These are phyloP conservation scores for Sternarchorhynchus goeldii DNA, from an alignment of 2,797 vertebrate genomes.

Conservation along the genomic window DNA sequence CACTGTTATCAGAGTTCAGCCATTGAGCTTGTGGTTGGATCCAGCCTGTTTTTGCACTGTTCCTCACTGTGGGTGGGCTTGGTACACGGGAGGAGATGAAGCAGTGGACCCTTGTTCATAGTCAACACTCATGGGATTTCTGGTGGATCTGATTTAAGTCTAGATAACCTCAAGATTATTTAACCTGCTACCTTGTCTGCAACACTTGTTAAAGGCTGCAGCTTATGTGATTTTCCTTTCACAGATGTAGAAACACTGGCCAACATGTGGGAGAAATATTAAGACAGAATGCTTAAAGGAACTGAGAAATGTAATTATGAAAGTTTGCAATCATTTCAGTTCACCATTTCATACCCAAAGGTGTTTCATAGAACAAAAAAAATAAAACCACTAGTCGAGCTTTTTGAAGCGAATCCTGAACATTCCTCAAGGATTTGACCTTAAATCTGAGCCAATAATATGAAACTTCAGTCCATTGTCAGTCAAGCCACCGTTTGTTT, in stretches of 20 bases:
- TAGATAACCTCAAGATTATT: background rate
- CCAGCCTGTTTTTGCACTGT: background rate
- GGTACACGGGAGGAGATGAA: background rate
- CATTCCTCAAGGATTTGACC: background rate
- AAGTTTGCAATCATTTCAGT: too few species aligned
- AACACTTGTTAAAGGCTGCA: background rate
- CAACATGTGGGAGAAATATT: too few species aligned
- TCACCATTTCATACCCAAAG: too few species aligned
- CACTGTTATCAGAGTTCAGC: constrained; percentile 72
- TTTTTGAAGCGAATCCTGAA: too few species aligned
- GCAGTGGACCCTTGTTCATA: too few species aligned
- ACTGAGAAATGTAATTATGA: too few species aligned
- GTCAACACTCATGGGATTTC: background rate
- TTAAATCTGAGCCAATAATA: background rate
- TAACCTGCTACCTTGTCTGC: background rate
- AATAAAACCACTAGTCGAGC: too few species aligned
- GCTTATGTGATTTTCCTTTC: background rate
- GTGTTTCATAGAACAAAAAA: too few species aligned
- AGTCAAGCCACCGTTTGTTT: background rate
- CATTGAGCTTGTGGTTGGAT: background rate
- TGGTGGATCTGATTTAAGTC: background rate
- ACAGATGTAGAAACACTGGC: background rate
- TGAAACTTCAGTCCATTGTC: too few species aligned
- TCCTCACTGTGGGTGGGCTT: background rate
- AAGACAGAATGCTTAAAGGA: background rate